Conservation (phyloP, 2,888 invertebrate species). For the Candidula unifasciata region DNA sequence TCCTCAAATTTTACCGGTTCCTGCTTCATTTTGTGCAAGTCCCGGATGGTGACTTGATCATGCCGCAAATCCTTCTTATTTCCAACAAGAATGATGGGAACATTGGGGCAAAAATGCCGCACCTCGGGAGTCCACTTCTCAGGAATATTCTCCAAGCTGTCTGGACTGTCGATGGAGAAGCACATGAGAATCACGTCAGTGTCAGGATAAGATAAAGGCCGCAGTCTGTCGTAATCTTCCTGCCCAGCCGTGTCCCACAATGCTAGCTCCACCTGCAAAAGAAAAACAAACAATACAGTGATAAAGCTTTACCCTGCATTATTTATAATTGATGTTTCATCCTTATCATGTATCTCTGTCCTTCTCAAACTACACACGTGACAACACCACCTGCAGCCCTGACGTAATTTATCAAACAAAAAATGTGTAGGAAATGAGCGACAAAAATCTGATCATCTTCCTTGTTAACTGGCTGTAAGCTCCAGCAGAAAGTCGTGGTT, state of each 20-base stretch:
- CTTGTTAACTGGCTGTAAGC: no score
- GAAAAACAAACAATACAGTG: background rate
- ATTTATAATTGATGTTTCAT: no score
- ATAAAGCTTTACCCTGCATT: background rate
- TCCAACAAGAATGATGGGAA: constrained; percentile 98
- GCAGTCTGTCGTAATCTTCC: constrained; percentile 96
- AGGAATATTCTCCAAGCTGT: constrained; percentile 98
- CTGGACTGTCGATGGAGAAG: constrained; percentile 98
- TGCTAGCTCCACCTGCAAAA: constrained; percentile 76
- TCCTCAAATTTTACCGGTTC: constrained; percentile 98
- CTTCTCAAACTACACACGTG: no score
- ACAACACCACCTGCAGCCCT: no score
- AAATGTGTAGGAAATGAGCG: no score
- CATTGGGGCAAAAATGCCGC: constrained; percentile 97
- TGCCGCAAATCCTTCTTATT: constrained; percentile 86
- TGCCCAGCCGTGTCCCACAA: constrained; percentile 97
- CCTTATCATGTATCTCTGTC: no score
- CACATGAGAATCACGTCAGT: constrained; percentile 99
- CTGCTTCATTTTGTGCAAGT: constrained; percentile 97
- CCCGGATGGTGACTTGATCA: constrained; percentile 78
- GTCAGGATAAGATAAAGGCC: constrained; percentile 96
- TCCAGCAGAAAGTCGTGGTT: no score
- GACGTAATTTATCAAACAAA: no score
- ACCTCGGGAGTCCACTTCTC: constrained; percentile 98
- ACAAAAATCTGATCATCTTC: no score